phyloP scores from a whole-genome alignment of 2,113 vertebrate genomes.

The Sceloporus tristichus region DNA sequence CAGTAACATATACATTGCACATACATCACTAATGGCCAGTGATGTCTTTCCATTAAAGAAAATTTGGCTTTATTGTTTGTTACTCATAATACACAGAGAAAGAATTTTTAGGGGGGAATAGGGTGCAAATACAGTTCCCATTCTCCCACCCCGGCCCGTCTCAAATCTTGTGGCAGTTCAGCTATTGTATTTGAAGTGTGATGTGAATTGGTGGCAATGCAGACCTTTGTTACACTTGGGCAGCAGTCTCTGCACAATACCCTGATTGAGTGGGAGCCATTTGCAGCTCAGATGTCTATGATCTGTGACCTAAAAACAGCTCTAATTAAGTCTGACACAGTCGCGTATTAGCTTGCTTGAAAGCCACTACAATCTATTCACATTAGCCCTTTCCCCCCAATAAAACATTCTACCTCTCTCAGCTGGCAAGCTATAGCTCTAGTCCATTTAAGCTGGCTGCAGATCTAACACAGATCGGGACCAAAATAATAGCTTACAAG shows the following conservation, averaged over 20 bases:
- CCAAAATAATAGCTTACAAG: neutral
- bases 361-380: conserved; percentile 27
- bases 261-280: conserved; percentile 9
- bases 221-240: conserved; percentile 30
- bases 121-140: conserved; percentile 18
- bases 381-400: neutral
- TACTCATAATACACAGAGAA: neutral
- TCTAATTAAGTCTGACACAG: conserved; percentile 39
- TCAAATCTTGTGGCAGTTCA: conserved; percentile 15
- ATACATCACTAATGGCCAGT: neutral
- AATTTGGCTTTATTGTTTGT: neutral
- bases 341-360: conserved; percentile 35
- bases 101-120: neutral
- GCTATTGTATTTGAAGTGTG: conserved; percentile 13
- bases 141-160: conserved; percentile 1
- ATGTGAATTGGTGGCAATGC: conserved; percentile 21
- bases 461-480: conserved; percentile 18
- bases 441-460: conserved; percentile 37
- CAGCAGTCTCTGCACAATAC: conserved; percentile 19
- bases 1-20: neutral
- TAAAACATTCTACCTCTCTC: conserved; percentile 20
- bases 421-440: conserved; percentile 28
- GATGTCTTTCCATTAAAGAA: neutral
- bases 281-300: conserved; percentile 31
- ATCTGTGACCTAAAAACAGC: conserved; percentile 41